Evolutionary conservation across 2,888 invertebrate genomes (phyloP).

Genomic region (Vannuccia rotundouncinata): DNA sequence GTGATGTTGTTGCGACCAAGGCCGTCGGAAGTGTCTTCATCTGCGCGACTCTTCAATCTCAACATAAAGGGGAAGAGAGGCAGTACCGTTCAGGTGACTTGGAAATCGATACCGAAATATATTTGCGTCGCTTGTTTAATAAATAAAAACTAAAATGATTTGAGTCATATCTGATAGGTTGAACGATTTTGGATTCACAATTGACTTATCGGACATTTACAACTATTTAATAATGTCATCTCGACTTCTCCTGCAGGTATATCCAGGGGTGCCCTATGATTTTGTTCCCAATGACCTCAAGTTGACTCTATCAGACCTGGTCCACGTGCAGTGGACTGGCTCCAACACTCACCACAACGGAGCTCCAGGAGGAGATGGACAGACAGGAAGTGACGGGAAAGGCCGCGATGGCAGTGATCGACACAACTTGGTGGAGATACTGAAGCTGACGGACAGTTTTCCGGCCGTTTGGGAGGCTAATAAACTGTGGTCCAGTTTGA

Average conservation of each 20-base stretch:
- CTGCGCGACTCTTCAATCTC: constrained; percentile 46
- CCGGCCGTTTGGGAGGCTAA: constrained; percentile 50
- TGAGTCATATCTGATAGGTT: no score
- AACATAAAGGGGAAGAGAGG: constrained; percentile 53
- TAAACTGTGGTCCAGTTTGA: constrained; percentile 46
- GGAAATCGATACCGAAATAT: no score
- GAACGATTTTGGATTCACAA: no score
- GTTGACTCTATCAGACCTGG: constrained; percentile 44
- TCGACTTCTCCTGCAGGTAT: constrained; percentile 45
- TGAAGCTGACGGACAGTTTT: constrained; percentile 48
- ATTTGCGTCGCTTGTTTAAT: no score
- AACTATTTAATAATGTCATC: no score
- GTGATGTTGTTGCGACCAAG: constrained; percentile 47
- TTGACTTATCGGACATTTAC: no score
- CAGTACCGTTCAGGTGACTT: constrained; percentile 49
- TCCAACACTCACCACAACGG: constrained; percentile 55
- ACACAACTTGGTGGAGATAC: constrained; percentile 50
- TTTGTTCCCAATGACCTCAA: constrained; percentile 47
- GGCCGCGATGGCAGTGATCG: constrained; percentile 53
- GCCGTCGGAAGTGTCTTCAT: constrained; percentile 42
- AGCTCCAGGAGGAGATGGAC: constrained; percentile 51
- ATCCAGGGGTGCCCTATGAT: constrained; percentile 54
- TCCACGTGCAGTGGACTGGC: constrained; percentile 55
- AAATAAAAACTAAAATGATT: no score
- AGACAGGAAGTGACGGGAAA: constrained; percentile 52